Conservation (phyloP, 1,140 invertebrate genomes). For the Drosophila sp. region DNA sequence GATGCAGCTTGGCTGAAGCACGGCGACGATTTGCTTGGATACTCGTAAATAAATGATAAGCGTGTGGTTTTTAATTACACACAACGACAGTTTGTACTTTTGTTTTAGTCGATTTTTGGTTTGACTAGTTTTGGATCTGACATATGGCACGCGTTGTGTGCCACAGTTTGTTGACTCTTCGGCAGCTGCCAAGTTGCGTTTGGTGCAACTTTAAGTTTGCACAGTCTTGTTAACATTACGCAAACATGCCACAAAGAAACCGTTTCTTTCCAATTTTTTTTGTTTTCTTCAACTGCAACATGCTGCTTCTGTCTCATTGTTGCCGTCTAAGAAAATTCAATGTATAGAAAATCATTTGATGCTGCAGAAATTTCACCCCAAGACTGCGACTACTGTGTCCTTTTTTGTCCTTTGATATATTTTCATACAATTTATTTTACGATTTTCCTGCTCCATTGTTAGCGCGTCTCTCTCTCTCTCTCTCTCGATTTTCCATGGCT, state of each 20-base stretch:
- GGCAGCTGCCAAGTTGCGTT: constrained; percentile 50
- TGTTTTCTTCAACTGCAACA: constrained; percentile 13
- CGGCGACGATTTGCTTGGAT: constrained; percentile 46
- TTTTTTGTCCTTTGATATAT: constrained; percentile 60
- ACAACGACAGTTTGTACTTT: constrained; percentile 49
- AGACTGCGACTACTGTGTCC: constrained; percentile 55
- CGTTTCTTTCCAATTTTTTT: constrained; percentile 3
- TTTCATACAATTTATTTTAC: constrained; percentile 68
- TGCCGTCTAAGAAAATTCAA: constrained; percentile 40
- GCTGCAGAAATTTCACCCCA: constrained; percentile 50
- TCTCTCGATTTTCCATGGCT: constrained; percentile 69
- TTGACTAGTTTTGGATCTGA: constrained; percentile 28
- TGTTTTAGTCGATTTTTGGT: constrained; percentile 22
- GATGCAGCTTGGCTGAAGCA: constrained; percentile 40
- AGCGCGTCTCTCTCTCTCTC: constrained; percentile 51
- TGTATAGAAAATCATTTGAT: constrained; percentile 57
- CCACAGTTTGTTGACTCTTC: constrained; percentile 66
- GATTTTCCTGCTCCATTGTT: constrained; percentile 58
- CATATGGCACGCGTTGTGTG: constrained; percentile 77
- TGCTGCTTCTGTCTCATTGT: constrained; percentile 35
- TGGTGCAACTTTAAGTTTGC: constrained; percentile 65
- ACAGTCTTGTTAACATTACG: constrained; percentile 68
- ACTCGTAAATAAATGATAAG: constrained; percentile 69
- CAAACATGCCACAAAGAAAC: constrained; percentile 73
- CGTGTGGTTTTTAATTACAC: constrained; percentile 79